Percentiles rank a stretch among this genome's conserved stretches.
Evolutionary conservation across 2,888 invertebrate genomes (phyloP).

Genomic region (Hyposoter dolosus): DNA sequence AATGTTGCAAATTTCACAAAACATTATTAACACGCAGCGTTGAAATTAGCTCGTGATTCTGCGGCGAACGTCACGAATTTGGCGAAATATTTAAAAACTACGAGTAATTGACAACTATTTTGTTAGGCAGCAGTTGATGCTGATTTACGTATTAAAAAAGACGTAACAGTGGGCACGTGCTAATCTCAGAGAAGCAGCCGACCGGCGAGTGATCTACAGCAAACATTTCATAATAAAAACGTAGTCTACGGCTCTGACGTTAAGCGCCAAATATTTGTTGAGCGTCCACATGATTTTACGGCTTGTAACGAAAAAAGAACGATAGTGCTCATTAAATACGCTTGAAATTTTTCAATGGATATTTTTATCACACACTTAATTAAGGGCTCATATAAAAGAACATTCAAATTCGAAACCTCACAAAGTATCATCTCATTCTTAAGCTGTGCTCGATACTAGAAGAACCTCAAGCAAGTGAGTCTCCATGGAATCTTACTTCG

Average conservation of each 20-base stretch:
- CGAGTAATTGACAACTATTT: neutral
- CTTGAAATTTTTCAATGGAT: neutral
- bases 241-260: neutral
- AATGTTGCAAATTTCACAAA: too few species aligned
- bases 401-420: neutral
- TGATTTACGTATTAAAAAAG: neutral
- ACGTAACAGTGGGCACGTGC: neutral
- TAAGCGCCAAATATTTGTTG: conserved; percentile 5
- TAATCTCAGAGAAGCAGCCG: neutral
- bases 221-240: conserved; percentile 4
- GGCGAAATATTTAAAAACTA: neutral
- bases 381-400: neutral
- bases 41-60: too few species aligned
- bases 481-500: neutral
- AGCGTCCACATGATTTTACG: neutral
- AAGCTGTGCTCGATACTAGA: neutral
- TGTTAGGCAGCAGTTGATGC: neutral
- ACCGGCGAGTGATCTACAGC: neutral
- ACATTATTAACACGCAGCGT: too few species aligned
- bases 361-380: neutral
- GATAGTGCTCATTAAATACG: neutral
- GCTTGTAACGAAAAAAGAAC: neutral
- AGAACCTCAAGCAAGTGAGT: neutral
- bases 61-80: neutral
- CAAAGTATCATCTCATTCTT: neutral